Conservation (phyloP, 1,140 invertebrate genomes). For the Venustaconcha ellipsiformis region DNA sequence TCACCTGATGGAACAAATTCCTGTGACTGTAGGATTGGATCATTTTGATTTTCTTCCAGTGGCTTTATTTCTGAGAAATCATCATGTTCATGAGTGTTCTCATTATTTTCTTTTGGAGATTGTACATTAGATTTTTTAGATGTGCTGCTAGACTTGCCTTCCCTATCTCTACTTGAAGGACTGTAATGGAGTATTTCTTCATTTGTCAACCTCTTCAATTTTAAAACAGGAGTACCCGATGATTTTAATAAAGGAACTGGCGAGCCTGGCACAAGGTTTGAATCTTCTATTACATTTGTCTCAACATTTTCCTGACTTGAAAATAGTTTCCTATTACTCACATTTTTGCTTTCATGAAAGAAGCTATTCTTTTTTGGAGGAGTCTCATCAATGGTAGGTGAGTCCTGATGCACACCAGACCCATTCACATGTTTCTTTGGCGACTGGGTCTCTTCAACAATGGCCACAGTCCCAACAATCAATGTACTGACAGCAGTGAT, state of each 20-base stretch:
- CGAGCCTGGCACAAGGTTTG: constrained; percentile 43
- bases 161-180: constrained; percentile 29
- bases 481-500: constrained; percentile 1
- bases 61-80: constrained; percentile 49
- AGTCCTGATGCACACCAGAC: neutral
- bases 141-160: neutral
- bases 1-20: constrained; percentile 6
- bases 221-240: constrained; percentile 51
- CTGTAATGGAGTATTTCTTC: constrained; percentile 46
- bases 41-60: constrained; percentile 19
- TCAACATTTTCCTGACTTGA: constrained; percentile 15
- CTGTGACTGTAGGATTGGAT: constrained; percentile 5
- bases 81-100: constrained; percentile 36
- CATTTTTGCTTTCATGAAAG: neutral
- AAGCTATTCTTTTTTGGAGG: constrained; percentile 33
- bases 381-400: constrained; percentile 39
- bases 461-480: constrained; percentile 21
- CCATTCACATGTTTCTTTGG: constrained; percentile 31
- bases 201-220: constrained; percentile 50
- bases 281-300: constrained; percentile 28
- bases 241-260: constrained; percentile 20
- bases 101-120: neutral
- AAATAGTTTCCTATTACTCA: constrained; percentile 41
- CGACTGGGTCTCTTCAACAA: constrained; percentile 57
- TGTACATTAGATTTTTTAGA: neutral